These are phyloP conservation scores for Scortum barcoo DNA, from an alignment of 2,113 vertebrate species.

Conservation along the genomic window DNA sequence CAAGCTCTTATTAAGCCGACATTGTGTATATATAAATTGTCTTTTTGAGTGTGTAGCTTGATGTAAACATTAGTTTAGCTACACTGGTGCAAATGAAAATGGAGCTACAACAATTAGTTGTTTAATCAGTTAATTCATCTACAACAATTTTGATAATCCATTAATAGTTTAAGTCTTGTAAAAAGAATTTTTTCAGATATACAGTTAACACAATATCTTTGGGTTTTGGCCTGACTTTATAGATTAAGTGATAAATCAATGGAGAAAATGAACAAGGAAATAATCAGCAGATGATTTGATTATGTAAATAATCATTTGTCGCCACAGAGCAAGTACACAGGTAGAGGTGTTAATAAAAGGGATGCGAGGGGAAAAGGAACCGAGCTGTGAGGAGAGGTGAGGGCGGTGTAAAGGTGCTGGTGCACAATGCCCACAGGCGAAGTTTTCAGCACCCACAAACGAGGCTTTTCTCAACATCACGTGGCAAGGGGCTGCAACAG, in stretches of 20 bases:
- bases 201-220: too few relatives aligned
- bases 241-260: background rate
- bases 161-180: background rate
- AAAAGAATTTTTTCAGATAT: background rate
- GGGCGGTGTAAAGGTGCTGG: conserved; percentile 17
- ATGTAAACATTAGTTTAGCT: background rate
- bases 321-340: background rate
- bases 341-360: conserved; percentile 12
- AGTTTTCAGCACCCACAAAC: conserved; percentile 33
- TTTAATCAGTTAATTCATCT: background rate
- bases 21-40: background rate
- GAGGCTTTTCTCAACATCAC: conserved; percentile 64
- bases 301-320: background rate
- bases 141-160: background rate
- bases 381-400: background rate
- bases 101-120: background rate
- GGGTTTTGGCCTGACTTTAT: background rate
- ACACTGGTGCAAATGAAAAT: background rate
- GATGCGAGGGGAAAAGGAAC: conserved; percentile 6
- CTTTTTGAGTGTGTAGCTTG: background rate
- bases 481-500: conserved; percentile 30
- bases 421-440: conserved; percentile 7
- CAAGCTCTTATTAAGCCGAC: background rate
- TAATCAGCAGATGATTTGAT: too few relatives aligned
- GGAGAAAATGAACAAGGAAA: background rate